These are phyloP conservation scores for Gambusia affinis DNA, from an alignment of 2,113 vertebrate genomes.

Conservation along the genomic window DNA sequence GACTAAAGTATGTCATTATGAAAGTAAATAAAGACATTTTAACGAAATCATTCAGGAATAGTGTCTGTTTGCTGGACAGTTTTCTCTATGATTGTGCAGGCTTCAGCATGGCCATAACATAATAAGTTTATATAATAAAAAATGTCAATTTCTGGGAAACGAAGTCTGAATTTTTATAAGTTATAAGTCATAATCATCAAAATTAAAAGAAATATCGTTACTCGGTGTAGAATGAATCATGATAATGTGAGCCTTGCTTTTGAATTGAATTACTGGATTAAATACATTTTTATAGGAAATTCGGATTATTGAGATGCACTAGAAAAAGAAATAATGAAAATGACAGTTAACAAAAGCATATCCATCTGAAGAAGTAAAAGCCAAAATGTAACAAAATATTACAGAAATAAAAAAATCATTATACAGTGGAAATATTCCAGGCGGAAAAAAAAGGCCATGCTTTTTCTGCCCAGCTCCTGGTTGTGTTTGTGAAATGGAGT, in stretches of 20 bases:
- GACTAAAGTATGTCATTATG: no score
- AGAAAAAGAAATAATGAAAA: no score
- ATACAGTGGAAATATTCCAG: slow-evolving; percentile 6
- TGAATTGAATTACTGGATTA: neutral
- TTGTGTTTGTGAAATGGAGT: slow-evolving; percentile 64
- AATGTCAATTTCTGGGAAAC: no score
- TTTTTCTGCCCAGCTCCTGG: slow-evolving; percentile 44
- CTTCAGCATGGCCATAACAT: no score
- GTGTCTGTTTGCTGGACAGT: no score
- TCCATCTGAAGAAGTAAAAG: neutral
- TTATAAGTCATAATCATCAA: no score
- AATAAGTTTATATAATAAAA: no score
- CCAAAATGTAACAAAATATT: neutral
- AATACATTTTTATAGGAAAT: neutral
- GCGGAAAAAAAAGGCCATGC: neutral
- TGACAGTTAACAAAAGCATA: neutral
- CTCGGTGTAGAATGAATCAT: neutral
- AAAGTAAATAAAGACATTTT: neutral
- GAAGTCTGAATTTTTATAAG: no score
- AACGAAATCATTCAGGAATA: no score
- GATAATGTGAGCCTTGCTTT: neutral
- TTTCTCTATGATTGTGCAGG: no score
- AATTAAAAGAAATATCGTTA: neutral
- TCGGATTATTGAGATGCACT: no score
- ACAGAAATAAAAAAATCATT: slow-evolving; percentile 29